Conservation (phyloP, 2,113 vertebrate species). For the Trachemys scripta region DNA sequence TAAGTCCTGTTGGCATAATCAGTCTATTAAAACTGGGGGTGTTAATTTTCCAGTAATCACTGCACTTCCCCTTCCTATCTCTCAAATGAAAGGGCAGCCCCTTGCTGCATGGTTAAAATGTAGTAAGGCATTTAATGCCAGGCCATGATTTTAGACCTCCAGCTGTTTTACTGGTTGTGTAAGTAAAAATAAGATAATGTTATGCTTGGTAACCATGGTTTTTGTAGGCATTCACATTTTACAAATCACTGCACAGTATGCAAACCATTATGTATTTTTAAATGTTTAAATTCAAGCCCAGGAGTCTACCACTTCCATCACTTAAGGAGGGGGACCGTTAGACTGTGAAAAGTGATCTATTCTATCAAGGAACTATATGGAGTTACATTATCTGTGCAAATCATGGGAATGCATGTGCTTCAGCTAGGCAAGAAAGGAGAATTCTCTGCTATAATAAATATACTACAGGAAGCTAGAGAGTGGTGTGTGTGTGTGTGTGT, state of each 20-base stretch:
- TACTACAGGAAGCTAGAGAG: slow-evolving; percentile 44
- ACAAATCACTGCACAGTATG: slow-evolving; percentile 85
- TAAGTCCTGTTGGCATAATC: slow-evolving; percentile 54
- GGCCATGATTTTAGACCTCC: slow-evolving; percentile 83
- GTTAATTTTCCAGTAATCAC: slow-evolving; percentile 81
- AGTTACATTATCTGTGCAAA: slow-evolving; percentile 54
- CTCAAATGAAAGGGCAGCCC: slow-evolving; percentile 69
- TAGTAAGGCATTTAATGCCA: slow-evolving; percentile 77
- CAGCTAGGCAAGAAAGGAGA: slow-evolving; percentile 31
- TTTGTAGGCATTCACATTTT: slow-evolving; percentile 83
- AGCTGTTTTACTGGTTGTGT: slow-evolving; percentile 88
- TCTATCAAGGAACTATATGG: slow-evolving; percentile 38
- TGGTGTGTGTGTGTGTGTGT: background rate
- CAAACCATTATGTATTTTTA: slow-evolving; percentile 80
- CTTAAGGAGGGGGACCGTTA: slow-evolving; percentile 72
- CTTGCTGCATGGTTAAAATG: slow-evolving; percentile 75
- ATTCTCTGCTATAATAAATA: slow-evolving; percentile 36
- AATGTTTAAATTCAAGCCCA: slow-evolving; percentile 79
- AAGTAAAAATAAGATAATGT: slow-evolving; percentile 87
- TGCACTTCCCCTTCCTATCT: slow-evolving; percentile 56
- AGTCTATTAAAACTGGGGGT: slow-evolving; percentile 76
- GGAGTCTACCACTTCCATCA: slow-evolving; percentile 72
- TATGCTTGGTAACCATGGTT: slow-evolving; percentile 83
- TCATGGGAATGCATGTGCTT: slow-evolving; percentile 53
- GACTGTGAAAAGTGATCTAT: slow-evolving; percentile 71